These are phyloP conservation scores for Callopanchax toddi DNA, from an alignment of 2,113 vertebrate genomes.

Conservation along the genomic window DNA sequence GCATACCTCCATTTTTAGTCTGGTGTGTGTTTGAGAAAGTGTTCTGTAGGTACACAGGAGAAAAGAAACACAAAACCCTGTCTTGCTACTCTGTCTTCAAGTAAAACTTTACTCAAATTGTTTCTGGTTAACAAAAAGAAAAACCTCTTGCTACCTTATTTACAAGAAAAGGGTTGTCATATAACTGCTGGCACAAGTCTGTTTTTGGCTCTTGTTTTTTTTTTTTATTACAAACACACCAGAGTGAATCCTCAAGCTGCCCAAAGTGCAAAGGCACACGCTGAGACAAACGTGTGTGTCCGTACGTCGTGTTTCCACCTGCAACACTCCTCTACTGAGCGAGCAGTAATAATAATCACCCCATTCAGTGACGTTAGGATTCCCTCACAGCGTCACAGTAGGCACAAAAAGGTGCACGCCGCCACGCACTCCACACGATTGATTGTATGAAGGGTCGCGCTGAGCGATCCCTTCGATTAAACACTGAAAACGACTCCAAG, in stretches of 20 bases:
- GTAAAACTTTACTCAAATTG: conserved; percentile 43
- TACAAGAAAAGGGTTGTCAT: conserved; percentile 40
- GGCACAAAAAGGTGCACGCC: conserved; percentile 70
- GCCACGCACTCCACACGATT: conserved; percentile 57
- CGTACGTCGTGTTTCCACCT: conserved; percentile 23
- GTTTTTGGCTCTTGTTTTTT: conserved; percentile 42
- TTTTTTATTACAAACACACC: conserved; percentile 34
- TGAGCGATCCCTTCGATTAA: conserved; percentile 33
- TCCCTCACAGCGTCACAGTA: conserved; percentile 58
- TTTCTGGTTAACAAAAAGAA: conserved; percentile 49
- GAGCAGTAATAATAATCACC: conserved; percentile 6
- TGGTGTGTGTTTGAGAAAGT: conserved; percentile 28
- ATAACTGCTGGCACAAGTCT: conserved; percentile 55
- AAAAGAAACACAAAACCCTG: conserved; percentile 10
- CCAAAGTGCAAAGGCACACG: conserved; percentile 72
- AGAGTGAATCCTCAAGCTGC: conserved; percentile 60
- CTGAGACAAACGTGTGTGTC: conserved; percentile 53
- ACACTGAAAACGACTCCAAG: conserved; percentile 30
- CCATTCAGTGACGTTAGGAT: conserved; percentile 10
- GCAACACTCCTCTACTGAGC: too few species aligned
- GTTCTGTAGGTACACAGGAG: conserved; percentile 25
- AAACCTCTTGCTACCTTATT: conserved; percentile 44
- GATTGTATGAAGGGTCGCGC: conserved; percentile 66
- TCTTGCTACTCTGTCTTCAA: conserved; percentile 41
- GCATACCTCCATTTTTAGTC: conserved; percentile 31